phyloP scores from a whole-genome alignment of 2,113 vertebrate genomes.

The Cisticola juncidis region DNA sequence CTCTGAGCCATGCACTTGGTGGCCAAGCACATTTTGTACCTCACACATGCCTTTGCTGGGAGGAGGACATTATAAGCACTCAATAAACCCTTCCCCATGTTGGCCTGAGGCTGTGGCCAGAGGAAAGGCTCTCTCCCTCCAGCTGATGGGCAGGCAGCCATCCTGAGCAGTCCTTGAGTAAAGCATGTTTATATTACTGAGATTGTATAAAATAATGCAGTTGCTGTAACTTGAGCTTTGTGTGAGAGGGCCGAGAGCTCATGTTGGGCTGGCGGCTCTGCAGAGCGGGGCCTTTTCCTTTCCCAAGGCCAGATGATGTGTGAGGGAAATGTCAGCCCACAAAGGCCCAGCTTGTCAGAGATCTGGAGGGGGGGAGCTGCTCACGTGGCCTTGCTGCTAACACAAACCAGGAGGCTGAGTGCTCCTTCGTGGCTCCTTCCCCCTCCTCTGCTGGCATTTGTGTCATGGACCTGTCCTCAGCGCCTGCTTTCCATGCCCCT shows the following conservation, averaged over 20 bases:
- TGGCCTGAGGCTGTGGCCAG: background rate
- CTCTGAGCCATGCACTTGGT: background rate
- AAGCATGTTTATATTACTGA: background rate
- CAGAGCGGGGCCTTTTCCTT: background rate
- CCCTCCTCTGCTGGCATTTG: background rate
- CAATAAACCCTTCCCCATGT: background rate
- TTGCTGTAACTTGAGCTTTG: constrained; percentile 28
- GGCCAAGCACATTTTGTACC: background rate
- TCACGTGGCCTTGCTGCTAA: background rate
- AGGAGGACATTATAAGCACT: background rate
- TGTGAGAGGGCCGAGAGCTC: background rate
- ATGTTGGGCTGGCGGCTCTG: background rate
- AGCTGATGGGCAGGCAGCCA: constrained; percentile 13
- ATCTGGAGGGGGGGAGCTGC: background rate
- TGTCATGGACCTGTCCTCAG: background rate
- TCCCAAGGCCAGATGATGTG: constrained; percentile 25
- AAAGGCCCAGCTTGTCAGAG: background rate
- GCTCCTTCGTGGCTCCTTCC: background rate
- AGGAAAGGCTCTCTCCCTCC: background rate
- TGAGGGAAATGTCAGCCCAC: constrained; percentile 27
- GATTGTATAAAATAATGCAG: background rate
- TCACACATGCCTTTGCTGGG: background rate
- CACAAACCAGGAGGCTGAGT: background rate
- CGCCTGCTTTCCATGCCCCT: background rate
- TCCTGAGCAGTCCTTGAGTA: background rate